Conservation (phyloP, 2,888 invertebrate genomes). For the Teleiodes luculella region DNA sequence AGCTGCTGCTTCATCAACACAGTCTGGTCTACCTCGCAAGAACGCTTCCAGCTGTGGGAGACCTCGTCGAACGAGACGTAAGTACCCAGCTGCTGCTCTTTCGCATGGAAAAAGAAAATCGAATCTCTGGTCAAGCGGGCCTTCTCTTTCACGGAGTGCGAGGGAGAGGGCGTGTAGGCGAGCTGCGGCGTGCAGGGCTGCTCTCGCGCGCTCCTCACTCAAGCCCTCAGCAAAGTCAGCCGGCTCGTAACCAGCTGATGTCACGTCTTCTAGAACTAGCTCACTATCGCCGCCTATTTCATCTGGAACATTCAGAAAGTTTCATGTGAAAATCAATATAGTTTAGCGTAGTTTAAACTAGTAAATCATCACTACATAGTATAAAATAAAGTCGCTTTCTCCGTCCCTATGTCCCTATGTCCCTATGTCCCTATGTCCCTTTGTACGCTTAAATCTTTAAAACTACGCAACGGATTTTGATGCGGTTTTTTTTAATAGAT, state of each 20-base stretch:
- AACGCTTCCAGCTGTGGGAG: slow-evolving; percentile 87
- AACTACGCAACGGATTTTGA: no score
- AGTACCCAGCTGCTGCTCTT: slow-evolving; percentile 87
- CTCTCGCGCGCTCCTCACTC: slow-evolving; percentile 80
- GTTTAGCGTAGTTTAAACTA: no score
- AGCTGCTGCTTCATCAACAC: slow-evolving; percentile 79
- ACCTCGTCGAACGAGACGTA: slow-evolving; percentile 87
- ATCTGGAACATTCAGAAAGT: slow-evolving; percentile 42
- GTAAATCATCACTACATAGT: no score
- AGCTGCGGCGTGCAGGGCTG: slow-evolving; percentile 85
- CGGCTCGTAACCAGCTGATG: slow-evolving; percentile 80
- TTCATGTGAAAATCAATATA: background rate
- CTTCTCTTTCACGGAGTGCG: slow-evolving; percentile 68
- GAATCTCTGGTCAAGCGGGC: slow-evolving; percentile 67
- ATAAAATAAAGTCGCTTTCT: no score
- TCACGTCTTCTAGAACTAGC: slow-evolving; percentile 87
- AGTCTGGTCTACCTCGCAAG: slow-evolving; percentile 81
- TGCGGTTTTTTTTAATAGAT: no score
- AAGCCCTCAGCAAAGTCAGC: slow-evolving; percentile 85
- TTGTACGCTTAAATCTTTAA: no score
- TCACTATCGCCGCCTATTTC: slow-evolving; percentile 76
- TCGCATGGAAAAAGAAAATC: slow-evolving; percentile 87
- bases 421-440: no score
- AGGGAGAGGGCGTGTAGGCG: slow-evolving; percentile 86
- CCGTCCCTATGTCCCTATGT: no score